These are phyloP conservation scores for Podarcis siculus DNA, from an alignment of 2,797 vertebrate genomes.

Conservation along the genomic window DNA sequence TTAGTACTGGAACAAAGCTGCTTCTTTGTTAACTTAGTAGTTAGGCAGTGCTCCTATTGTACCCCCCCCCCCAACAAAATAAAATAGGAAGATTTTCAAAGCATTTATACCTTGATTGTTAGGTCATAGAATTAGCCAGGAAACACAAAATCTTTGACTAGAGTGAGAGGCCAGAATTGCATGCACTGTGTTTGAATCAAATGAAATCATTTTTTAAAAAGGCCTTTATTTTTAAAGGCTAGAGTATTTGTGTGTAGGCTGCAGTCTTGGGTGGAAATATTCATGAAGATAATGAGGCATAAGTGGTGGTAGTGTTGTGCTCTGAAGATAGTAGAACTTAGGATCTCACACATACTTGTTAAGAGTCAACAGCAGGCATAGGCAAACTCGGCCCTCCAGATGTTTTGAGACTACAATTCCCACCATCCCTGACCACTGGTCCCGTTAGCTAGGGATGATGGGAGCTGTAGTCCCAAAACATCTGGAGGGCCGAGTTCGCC, in stretches of 20 bases:
- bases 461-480: too few relatives aligned
- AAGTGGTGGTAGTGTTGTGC: not conserved
- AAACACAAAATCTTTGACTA: not conserved
- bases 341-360: not conserved
- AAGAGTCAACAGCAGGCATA: too few relatives aligned
- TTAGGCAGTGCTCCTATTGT: conserved; percentile 29
- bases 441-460: too few relatives aligned
- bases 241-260: not conserved
- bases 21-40: conserved; percentile 18
- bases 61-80: not conserved
- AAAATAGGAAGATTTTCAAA: conserved; percentile 37
- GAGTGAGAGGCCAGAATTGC: not conserved
- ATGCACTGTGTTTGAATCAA: not conserved
- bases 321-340: conserved; percentile 18
- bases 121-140: conserved; percentile 14
- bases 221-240: not conserved
- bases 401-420: too few relatives aligned
- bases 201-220: not conserved
- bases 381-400: too few relatives aligned
- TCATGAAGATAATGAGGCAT: not conserved
- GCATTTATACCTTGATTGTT: not conserved
- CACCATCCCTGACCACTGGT: too few relatives aligned
- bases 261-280: not conserved
- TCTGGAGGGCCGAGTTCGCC: too few relatives aligned
- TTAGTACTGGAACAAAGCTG: conserved; percentile 41